Conservation (phyloP, 1,140 invertebrate species). For the Bacillus rossius region DNA sequence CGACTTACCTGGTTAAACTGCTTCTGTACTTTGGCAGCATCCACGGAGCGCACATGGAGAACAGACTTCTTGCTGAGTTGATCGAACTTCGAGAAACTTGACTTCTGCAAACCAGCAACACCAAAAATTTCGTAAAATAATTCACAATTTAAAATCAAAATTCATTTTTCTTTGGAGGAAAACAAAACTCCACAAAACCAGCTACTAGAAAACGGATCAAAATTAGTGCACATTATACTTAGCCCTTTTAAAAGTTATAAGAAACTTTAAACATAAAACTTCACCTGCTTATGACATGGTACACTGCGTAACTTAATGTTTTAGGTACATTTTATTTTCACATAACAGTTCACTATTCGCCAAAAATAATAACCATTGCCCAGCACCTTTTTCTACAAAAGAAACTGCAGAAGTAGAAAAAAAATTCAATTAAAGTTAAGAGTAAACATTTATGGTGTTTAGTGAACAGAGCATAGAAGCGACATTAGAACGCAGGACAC, state of each 20-base stretch:
- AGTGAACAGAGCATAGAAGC: too few species aligned
- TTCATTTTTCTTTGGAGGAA: background rate
- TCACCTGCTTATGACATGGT: too few species aligned
- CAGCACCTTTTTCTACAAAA: too few species aligned
- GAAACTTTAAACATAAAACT: too few species aligned
- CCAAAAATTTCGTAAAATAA: slow-evolving; percentile 16
- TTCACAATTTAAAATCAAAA: slow-evolving; percentile 7
- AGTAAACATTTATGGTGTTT: too few species aligned
- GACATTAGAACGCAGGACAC: too few species aligned
- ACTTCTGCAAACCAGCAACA: slow-evolving; percentile 54
- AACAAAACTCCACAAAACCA: slow-evolving; percentile 7
- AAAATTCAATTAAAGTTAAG: background rate
- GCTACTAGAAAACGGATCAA: background rate
- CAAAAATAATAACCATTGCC: too few species aligned
- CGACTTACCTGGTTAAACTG: slow-evolving; percentile 55
- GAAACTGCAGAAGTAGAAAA: too few species aligned
- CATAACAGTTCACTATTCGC: too few species aligned
- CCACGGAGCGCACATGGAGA: slow-evolving; percentile 58
- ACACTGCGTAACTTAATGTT: too few species aligned
- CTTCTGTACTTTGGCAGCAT: slow-evolving; percentile 59
- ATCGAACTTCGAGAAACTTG: slow-evolving; percentile 72
- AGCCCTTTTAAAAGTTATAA: background rate
- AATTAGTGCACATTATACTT: slow-evolving; percentile 2
- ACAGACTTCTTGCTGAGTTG: slow-evolving; percentile 61
- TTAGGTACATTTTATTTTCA: too few species aligned